Conservation (phyloP, 2,113 vertebrate genomes). For the Symphodus melops region DNA sequence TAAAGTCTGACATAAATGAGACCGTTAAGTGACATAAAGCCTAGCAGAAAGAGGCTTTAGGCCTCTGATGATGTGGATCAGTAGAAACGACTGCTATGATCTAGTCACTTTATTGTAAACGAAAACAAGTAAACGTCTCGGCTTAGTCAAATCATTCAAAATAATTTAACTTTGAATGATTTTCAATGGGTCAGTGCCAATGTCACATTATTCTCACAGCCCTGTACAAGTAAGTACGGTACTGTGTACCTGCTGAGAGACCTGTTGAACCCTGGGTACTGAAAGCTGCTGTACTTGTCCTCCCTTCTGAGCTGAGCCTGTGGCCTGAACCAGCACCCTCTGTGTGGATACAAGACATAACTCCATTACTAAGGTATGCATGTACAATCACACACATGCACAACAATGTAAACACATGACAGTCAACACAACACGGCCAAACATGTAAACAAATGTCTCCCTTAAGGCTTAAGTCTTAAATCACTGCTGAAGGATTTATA, state of each 20-base stretch:
- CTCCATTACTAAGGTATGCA: conserved; percentile 70
- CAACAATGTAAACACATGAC: conserved; percentile 34
- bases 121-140: too few relatives aligned
- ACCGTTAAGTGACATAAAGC: too few relatives aligned
- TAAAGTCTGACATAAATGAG: conserved; percentile 14
- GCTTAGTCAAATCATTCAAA: conserved; percentile 1
- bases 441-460: conserved; percentile 9
- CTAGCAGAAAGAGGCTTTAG: neutral
- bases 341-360: conserved; percentile 82
- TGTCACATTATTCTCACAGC: conserved; percentile 62
- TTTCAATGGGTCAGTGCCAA: conserved; percentile 32
- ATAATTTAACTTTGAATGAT: neutral
- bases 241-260: conserved; percentile 93
- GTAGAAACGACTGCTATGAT: too few relatives aligned
- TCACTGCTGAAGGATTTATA: neutral
- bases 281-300: conserved; percentile 90
- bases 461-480: conserved; percentile 1
- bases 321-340: conserved; percentile 95
- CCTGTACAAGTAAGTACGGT: conserved; percentile 69
- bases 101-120: too few relatives aligned
- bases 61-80: too few relatives aligned
- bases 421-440: conserved; percentile 29
- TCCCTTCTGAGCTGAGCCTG: conserved; percentile 92
- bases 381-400: conserved; percentile 50
- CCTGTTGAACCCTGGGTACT: conserved; percentile 91